Percentiles rank a stretch among this genome's conserved stretches.
Conservation (phyloP, 2,113 vertebrate species). For the Pelmatolapia mariae region DNA sequence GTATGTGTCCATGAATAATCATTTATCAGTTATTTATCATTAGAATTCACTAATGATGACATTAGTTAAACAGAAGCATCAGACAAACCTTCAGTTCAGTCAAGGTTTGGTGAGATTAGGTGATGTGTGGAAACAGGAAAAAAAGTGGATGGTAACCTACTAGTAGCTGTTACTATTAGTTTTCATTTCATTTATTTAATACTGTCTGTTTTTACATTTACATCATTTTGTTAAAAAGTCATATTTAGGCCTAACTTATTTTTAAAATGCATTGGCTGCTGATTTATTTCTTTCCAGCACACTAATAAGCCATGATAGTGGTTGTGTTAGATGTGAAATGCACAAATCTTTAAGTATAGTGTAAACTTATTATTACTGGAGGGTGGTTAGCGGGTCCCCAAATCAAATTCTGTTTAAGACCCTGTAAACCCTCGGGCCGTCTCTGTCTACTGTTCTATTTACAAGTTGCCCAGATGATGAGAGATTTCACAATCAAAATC, state of each 20-base stretch:
- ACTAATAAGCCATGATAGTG: background rate
- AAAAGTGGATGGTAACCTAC: background rate
- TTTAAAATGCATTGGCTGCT: background rate
- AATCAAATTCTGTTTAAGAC: background rate
- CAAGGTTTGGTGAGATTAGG: background rate
- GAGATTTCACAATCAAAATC: rapidly evolving
- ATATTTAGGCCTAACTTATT: background rate
- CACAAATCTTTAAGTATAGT: background rate
- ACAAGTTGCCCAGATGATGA: background rate
- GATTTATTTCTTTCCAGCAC: background rate
- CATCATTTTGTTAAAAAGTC: background rate
- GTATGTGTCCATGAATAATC: background rate
- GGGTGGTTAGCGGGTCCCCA: background rate
- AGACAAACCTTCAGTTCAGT: background rate
- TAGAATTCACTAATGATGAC: background rate
- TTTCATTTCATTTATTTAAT: background rate
- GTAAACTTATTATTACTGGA: background rate
- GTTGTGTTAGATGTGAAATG: background rate
- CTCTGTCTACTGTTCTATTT: background rate
- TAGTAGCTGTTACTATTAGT: background rate
- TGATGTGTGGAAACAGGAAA: rapidly evolving
- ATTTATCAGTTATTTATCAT: background rate
- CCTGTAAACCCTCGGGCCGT: rapidly evolving
- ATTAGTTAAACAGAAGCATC: background rate
- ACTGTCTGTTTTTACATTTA: background rate